Conservation (phyloP, 2,797 vertebrate species). For the Rhinophrynus dorsalis region DNA sequence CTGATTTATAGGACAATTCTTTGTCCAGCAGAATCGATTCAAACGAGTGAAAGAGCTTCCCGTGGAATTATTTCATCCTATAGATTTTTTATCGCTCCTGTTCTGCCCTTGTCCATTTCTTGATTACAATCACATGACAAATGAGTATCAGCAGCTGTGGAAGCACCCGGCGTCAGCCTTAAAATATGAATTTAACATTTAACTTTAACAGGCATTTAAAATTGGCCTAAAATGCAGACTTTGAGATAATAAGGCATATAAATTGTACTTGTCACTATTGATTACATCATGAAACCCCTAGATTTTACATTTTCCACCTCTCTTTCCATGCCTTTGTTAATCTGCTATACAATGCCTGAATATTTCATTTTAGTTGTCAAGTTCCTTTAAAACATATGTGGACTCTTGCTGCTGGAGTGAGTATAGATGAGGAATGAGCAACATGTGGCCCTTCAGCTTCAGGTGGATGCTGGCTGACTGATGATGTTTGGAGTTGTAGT, state of each 20-base stretch:
- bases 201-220: slow-evolving; percentile 37
- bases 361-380: not conserved
- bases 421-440: no score
- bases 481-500: no score
- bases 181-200: slow-evolving; percentile 48
- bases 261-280: slow-evolving; percentile 37
- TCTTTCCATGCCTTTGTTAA: slow-evolving; percentile 14
- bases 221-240: slow-evolving; percentile 33
- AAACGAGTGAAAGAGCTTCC: slow-evolving; percentile 30
- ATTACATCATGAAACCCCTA: slow-evolving; percentile 27
- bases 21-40: slow-evolving; percentile 23
- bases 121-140: slow-evolving; percentile 47
- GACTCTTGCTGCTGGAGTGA: no score
- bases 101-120: slow-evolving; percentile 41
- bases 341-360: not conserved
- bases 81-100: slow-evolving; percentile 23
- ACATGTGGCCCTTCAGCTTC: no score
- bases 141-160: slow-evolving; percentile 23
- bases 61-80: slow-evolving; percentile 30
- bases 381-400: no score
- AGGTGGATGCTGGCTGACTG: no score
- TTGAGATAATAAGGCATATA: slow-evolving; percentile 40
- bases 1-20: slow-evolving; percentile 41
- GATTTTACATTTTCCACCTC: slow-evolving; percentile 11
- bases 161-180: slow-evolving; percentile 17